Evolutionary conservation across 2,797 vertebrate species (phyloP).

Genomic region (Lagodon rhomboides): DNA sequence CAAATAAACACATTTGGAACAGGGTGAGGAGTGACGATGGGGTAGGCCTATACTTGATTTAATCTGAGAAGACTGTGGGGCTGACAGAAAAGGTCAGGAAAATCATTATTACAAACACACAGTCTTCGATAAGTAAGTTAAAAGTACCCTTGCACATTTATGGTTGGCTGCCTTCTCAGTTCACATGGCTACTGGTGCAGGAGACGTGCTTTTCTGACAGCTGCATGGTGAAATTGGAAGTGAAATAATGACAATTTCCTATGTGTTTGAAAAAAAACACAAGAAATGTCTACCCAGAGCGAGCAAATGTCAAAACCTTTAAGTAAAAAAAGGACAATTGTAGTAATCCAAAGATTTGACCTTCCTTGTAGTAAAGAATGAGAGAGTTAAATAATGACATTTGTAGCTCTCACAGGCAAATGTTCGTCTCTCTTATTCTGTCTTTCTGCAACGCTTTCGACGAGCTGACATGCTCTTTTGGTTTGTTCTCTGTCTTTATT

Average conservation of each 20-base stretch:
- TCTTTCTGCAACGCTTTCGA: neutral
- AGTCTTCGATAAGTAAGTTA: neutral
- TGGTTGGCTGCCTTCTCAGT: neutral
- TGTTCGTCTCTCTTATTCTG: slow-evolving; percentile 1
- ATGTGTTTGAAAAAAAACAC: neutral
- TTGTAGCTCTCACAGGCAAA: neutral
- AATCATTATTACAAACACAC: neutral
- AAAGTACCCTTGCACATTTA: neutral
- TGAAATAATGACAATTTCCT: neutral
- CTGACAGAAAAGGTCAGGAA: neutral
- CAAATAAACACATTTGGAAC: neutral
- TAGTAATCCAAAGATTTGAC: neutral
- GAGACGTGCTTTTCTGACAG: neutral
- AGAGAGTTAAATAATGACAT: slow-evolving; percentile 14
- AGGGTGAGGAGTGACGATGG: neutral
- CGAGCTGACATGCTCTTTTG: slow-evolving; percentile 1
- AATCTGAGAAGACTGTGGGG: neutral
- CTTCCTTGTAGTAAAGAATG: neutral
- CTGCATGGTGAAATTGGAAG: neutral
- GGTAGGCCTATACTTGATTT: neutral
- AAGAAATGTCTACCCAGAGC: slow-evolving; percentile 5
- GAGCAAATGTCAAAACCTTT: slow-evolving; percentile 40
- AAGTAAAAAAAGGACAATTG: neutral
- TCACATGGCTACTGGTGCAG: neutral
- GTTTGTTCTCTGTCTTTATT: slow-evolving; percentile 14